phyloP scores from a whole-genome alignment of 2,113 vertebrate genomes.

The Tragulus kanchil region DNA sequence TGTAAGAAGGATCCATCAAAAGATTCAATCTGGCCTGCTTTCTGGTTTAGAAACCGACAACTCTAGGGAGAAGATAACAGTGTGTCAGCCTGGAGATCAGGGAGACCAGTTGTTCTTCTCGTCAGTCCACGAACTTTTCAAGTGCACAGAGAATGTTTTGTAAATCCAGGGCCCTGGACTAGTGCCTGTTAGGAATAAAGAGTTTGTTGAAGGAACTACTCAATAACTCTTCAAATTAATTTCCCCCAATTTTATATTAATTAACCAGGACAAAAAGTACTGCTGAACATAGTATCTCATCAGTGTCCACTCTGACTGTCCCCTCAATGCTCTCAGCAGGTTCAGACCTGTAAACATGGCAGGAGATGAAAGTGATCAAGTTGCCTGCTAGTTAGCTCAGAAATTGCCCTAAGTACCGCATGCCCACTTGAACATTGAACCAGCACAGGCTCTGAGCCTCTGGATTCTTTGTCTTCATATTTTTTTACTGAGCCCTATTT shows the following conservation, averaged over 20 bases:
- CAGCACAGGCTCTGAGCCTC: not conserved
- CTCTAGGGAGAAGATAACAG: not conserved
- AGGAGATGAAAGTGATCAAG: not conserved
- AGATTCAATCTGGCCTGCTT: not conserved
- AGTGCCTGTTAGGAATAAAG: not conserved
- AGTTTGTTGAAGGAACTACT: not conserved
- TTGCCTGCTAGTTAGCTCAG: not conserved
- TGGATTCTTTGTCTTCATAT: not conserved
- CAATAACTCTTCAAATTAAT: not conserved
- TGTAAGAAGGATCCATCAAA: not conserved
- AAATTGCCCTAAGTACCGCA: not conserved
- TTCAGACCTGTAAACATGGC: not conserved
- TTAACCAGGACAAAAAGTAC: not conserved
- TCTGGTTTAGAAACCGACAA: not conserved
- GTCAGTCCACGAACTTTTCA: not conserved
- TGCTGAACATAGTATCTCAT: not conserved
- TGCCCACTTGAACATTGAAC: not conserved
- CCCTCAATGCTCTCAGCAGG: not conserved
- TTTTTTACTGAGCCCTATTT: not conserved
- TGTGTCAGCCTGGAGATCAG: not conserved
- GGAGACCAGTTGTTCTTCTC: not conserved
- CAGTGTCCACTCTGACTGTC: not conserved
- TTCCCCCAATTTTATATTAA: conserved; percentile 12
- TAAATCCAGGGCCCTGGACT: not conserved
- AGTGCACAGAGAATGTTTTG: not conserved